Conservation (phyloP, 1,140 invertebrate genomes). For the Cydia fagiglandana region DNA sequence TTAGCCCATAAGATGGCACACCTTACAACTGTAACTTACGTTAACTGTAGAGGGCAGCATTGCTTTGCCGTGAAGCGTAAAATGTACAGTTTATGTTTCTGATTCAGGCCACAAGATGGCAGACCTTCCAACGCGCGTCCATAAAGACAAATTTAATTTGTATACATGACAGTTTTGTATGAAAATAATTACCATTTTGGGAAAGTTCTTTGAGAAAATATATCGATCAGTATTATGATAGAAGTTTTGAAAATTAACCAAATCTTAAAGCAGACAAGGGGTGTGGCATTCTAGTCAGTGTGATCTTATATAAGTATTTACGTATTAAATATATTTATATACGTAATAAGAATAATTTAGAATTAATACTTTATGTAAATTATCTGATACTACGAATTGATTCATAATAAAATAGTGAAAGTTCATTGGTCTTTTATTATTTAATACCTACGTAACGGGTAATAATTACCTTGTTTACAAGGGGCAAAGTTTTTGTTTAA, state of each 20-base stretch:
- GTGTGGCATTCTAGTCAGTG: slow-evolving; percentile 78
- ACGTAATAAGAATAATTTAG: slow-evolving; percentile 42
- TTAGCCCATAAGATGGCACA: too few species aligned
- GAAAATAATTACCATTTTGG: not conserved
- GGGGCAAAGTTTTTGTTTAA: too few species aligned
- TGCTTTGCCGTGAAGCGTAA: too few species aligned
- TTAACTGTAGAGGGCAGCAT: too few species aligned
- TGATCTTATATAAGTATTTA: slow-evolving; percentile 68
- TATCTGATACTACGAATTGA: slow-evolving; percentile 35
- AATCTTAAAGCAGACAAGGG: slow-evolving; percentile 63
- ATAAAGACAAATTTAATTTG: too few species aligned
- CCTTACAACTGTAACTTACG: too few species aligned
- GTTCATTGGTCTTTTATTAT: slow-evolving; percentile 35
- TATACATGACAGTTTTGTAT: not conserved
- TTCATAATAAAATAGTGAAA: slow-evolving; percentile 41
- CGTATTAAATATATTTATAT: slow-evolving; percentile 49
- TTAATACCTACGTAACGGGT: too few species aligned
- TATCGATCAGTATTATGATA: slow-evolving; percentile 26
- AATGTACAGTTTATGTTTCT: too few species aligned
- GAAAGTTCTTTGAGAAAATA: not conserved
- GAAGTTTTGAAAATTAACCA: slow-evolving; percentile 31
- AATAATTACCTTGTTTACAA: too few species aligned
- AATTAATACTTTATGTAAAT: slow-evolving; percentile 43
- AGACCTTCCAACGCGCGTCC: too few species aligned
- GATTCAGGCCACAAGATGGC: too few species aligned